A percentile compares a stretch with the other conserved stretches of the same genome.
Conservation (phyloP, 1,140 invertebrate genomes). For the Hyposmocoma kahamanoa region DNA sequence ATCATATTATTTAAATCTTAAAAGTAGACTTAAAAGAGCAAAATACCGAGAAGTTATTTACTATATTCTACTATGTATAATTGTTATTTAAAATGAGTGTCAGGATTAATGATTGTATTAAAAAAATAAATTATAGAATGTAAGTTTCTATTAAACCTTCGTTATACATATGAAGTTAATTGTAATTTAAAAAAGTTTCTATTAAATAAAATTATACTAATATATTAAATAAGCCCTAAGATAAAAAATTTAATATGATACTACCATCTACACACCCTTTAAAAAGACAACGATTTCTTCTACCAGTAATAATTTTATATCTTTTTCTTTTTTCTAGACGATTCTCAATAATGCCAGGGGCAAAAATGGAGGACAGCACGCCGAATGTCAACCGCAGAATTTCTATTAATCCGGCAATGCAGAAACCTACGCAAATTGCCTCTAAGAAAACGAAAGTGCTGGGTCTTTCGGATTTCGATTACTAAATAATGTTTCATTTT, state of each 20-base stretch:
- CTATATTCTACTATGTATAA: no score
- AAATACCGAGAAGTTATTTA: no score
- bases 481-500: no score
- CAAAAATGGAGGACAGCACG: conserved; percentile 25
- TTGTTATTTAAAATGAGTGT: no score
- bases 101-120: no score
- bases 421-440: conserved; percentile 23
- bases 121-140: no score
- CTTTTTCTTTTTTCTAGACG: conserved; percentile 30
- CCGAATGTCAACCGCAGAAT: conserved; percentile 22
- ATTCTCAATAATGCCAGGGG: conserved; percentile 53
- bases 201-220: not conserved
- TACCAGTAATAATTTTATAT: not conserved
- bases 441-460: conserved; percentile 27
- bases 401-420: conserved; percentile 39
- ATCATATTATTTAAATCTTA: no score
- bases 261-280: not conserved
- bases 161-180: not conserved
- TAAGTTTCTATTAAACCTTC: not conserved
- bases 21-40: no score
- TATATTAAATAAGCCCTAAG: not conserved
- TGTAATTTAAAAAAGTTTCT: not conserved
- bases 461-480: conserved; percentile 52
- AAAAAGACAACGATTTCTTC: not conserved
- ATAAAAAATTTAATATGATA: not conserved